A percentile compares a stretch with the other conserved stretches of the same genome.
Evolutionary conservation across 2,797 vertebrate species (phyloP).

Genomic region (Dipus sagitta): DNA sequence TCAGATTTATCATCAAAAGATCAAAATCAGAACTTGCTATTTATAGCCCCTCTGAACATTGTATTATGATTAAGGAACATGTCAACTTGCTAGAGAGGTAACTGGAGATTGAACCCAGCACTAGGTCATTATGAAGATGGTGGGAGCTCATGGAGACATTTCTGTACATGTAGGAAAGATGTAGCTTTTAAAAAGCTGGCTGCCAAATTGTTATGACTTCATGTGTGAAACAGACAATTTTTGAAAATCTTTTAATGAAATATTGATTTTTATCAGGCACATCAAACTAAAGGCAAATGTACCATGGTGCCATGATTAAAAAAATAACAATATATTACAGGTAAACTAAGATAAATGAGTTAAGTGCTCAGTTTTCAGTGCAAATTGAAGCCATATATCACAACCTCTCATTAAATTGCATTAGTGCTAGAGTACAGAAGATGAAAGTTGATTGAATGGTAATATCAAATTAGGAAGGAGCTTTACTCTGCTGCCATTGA

Average conservation of each 20-base stretch:
- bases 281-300: constrained; percentile 90
- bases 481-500: constrained; percentile 73
- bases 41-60: constrained; percentile 61
- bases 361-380: constrained; percentile 89
- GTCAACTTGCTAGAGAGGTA: constrained; percentile 13
- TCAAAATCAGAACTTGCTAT: constrained; percentile 14
- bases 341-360: constrained; percentile 92
- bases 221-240: constrained; percentile 85
- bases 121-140: not conserved
- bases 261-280: constrained; percentile 89
- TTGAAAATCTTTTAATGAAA: constrained; percentile 89
- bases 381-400: constrained; percentile 91
- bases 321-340: constrained; percentile 88
- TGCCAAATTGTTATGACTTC: constrained; percentile 63
- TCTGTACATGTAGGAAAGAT: not conserved
- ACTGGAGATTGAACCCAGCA: not conserved
- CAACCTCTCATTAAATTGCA: constrained; percentile 87
- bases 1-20: constrained; percentile 71
- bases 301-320: constrained; percentile 86
- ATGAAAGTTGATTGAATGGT: constrained; percentile 87
- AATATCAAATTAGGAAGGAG: constrained; percentile 84
- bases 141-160: not conserved
- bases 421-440: constrained; percentile 86
- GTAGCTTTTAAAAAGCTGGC: constrained; percentile 38
- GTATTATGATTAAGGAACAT: constrained; percentile 20